These are phyloP conservation scores for Periophthalmodon schlosseri DNA, from an alignment of 2,113 vertebrate species.

Conservation along the genomic window DNA sequence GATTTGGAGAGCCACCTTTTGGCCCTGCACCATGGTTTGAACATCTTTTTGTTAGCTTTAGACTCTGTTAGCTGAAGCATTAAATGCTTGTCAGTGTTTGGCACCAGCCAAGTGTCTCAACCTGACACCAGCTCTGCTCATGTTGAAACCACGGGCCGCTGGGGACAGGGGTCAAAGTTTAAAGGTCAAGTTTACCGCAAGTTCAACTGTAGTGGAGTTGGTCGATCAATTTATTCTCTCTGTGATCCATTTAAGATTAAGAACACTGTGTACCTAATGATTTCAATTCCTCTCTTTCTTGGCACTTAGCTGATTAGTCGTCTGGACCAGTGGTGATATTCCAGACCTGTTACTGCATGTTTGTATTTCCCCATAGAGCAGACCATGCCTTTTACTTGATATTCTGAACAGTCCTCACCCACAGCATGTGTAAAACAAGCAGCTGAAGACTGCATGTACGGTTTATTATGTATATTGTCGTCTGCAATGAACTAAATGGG, in stretches of 20 bases:
- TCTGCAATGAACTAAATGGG: too few species aligned
- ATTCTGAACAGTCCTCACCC: not conserved
- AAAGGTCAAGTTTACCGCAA: conserved; percentile 28
- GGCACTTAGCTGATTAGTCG: not conserved
- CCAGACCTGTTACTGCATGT: not conserved
- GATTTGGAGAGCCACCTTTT: too few species aligned
- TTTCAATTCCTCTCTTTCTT: not conserved
- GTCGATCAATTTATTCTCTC: not conserved
- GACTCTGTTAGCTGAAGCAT: not conserved
- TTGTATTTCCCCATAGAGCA: not conserved
- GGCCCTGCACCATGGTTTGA: too few species aligned
- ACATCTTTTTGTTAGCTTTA: too few species aligned
- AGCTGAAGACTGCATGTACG: too few species aligned
- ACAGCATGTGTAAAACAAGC: too few species aligned
- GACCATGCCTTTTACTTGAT: not conserved
- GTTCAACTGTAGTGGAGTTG: not conserved
- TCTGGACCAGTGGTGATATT: too few species aligned
- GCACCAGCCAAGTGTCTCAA: conserved; percentile 31
- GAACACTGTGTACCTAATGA: not conserved
- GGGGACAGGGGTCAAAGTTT: conserved; percentile 44
- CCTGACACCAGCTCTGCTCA: conserved; percentile 46
- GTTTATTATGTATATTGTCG: too few species aligned
- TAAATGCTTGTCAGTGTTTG: not conserved
- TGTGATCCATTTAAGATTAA: not conserved
- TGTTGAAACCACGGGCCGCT: conserved; percentile 31